Conservation (phyloP, 2,888 invertebrate species). For the Eumerus sabulonum region DNA sequence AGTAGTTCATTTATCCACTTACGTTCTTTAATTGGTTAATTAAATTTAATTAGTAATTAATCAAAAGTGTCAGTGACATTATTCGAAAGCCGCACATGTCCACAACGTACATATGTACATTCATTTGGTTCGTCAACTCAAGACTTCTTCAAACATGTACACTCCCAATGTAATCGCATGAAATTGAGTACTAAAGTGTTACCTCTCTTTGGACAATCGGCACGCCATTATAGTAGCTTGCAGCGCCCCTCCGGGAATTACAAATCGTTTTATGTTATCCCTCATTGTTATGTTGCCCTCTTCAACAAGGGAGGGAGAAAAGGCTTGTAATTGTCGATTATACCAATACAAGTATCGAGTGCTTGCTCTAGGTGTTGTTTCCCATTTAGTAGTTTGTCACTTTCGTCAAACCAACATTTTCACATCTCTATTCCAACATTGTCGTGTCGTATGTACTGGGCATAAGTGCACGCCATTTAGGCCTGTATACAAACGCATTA, state of each 20-base stretch:
- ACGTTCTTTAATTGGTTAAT: too few species aligned
- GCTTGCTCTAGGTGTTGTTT: too few species aligned
- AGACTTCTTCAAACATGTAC: conserved; percentile 45
- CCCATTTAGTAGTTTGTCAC: background rate
- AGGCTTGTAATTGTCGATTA: conserved; percentile 60
- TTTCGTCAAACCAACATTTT: background rate
- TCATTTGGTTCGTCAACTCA: conserved; percentile 26
- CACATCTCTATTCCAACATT: conserved; percentile 20
- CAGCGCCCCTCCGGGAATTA: conserved; percentile 15
- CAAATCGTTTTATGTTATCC: conserved; percentile 53
- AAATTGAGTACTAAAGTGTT: too few species aligned
- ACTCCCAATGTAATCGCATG: too few species aligned
- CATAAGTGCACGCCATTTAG: background rate
- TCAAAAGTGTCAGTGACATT: too few species aligned
- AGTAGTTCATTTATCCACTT: too few species aligned
- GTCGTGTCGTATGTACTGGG: background rate
- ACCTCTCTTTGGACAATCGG: too few species aligned
- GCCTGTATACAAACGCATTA: too few species aligned
- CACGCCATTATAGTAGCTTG: background rate
- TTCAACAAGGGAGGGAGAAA: conserved; percentile 28
- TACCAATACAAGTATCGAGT: conserved; percentile 8
- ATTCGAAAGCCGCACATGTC: too few species aligned
- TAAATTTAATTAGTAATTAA: too few species aligned
- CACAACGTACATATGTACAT: too few species aligned
- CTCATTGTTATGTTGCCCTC: conserved; percentile 37